Evolutionary conservation across 1,140 invertebrate species (phyloP).

Genomic region (Eriosoma lanigerum): DNA sequence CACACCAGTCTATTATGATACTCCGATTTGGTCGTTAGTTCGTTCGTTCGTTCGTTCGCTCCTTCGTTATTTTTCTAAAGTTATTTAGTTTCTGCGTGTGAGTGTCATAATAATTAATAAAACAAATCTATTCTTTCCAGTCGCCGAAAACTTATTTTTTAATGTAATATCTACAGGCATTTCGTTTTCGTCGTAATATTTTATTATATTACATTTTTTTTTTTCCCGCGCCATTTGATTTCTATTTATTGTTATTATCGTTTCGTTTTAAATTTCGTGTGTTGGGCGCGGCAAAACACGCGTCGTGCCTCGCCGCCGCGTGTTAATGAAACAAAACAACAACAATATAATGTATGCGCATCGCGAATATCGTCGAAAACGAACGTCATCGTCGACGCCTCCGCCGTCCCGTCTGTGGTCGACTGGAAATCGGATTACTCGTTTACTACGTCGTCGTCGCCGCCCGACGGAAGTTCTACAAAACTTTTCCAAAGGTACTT

Average conservation of each 20-base stretch:
- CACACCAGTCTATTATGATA: neutral
- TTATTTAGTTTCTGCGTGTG: too few species aligned
- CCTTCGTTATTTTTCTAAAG: too few species aligned
- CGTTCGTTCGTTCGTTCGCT: neutral
- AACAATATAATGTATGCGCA: neutral
- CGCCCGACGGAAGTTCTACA: neutral
- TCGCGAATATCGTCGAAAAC: slow-evolving; percentile 9
- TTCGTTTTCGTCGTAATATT: too few species aligned
- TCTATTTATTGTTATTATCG: neutral
- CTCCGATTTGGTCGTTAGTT: neutral
- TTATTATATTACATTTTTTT: neutral
- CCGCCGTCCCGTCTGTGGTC: neutral
- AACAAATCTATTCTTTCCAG: neutral
- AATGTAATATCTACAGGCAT: neutral
- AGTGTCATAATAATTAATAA: neutral
- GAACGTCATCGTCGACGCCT: neutral
- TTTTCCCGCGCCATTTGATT: neutral
- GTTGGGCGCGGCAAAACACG: neutral
- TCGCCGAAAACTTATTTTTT: neutral
- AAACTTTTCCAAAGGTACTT: slow-evolving; percentile 8
- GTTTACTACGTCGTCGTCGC: neutral
- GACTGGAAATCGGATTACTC: neutral
- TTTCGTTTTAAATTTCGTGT: neutral
- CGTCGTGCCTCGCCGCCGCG: neutral
- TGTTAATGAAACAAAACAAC: neutral